phyloP scores from a whole-genome alignment of 2,888 invertebrate genomes.

The Drosophila pseudotalamancana region DNA sequence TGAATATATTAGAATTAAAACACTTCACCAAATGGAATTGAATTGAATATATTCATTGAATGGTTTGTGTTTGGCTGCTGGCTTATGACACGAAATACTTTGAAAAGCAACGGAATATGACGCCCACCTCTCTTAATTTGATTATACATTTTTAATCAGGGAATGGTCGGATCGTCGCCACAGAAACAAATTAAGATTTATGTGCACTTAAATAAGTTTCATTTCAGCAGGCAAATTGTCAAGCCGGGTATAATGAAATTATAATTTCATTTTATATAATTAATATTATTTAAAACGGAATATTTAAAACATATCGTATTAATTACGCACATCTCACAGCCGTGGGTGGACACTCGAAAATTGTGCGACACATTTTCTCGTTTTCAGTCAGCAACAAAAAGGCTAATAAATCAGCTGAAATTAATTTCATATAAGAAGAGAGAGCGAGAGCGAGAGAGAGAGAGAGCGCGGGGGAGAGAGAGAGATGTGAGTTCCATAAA shows the following conservation, averaged over 20 bases:
- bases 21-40: background rate
- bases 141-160: conserved; percentile 29
- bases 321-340: conserved; percentile 11
- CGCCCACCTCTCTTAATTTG: conserved; percentile 1
- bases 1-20: background rate
- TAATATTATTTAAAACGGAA: conserved; percentile 49
- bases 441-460: background rate
- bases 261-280: conserved; percentile 45
- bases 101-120: background rate
- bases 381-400: conserved; percentile 20
- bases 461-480: background rate
- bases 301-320: conserved; percentile 46
- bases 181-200: conserved; percentile 61
- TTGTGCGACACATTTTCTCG: conserved; percentile 24
- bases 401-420: conserved; percentile 59
- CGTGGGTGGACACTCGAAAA: conserved; percentile 5
- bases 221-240: conserved; percentile 56
- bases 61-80: background rate
- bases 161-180: conserved; percentile 19
- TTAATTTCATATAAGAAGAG: conserved; percentile 29
- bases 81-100: background rate
- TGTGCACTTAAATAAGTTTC: conserved; percentile 57
- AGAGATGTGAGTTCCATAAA: conserved; percentile 9
- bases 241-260: conserved; percentile 61
- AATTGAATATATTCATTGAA: conserved; percentile 4